Evolutionary conservation across 2,113 vertebrate genomes (phyloP).

Genomic region (Chionis minor): DNA sequence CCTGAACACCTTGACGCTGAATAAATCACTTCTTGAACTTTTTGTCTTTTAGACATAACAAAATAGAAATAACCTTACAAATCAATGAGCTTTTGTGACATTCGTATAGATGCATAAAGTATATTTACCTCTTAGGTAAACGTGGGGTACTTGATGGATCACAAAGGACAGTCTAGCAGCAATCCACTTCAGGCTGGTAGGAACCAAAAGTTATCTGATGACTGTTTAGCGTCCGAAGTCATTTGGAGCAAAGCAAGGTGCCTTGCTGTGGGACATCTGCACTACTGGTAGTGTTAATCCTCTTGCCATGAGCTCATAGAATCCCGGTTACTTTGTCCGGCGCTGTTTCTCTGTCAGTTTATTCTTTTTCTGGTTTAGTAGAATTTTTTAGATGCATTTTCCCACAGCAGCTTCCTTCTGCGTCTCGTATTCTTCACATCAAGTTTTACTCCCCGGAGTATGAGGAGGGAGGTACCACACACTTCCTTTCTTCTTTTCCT

Average conservation of each 20-base stretch:
- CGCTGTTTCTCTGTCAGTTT: background rate
- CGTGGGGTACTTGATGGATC: background rate
- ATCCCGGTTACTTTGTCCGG: background rate
- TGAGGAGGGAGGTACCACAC: background rate
- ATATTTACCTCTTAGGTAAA: background rate
- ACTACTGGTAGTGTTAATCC: background rate
- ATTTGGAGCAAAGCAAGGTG: background rate
- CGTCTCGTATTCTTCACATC: rapidly evolving
- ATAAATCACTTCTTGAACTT: background rate
- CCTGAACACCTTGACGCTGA: background rate
- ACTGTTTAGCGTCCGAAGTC: background rate
- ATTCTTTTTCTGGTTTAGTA: background rate
- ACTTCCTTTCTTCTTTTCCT: background rate
- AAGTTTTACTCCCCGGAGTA: background rate
- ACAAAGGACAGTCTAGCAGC: background rate
- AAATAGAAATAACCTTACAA: background rate
- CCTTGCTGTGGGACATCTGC: background rate
- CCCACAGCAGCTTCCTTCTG: background rate
- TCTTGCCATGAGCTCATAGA: background rate
- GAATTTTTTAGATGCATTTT: background rate
- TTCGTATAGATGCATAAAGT: background rate
- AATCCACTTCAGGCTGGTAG: background rate
- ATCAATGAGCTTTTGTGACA: background rate
- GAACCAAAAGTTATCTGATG: background rate
- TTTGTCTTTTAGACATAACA: background rate